Percentiles rank a stretch among this genome's conserved stretches.
Evolutionary conservation across 1,140 invertebrate species (phyloP).

Genomic region (Fopius arisanus): DNA sequence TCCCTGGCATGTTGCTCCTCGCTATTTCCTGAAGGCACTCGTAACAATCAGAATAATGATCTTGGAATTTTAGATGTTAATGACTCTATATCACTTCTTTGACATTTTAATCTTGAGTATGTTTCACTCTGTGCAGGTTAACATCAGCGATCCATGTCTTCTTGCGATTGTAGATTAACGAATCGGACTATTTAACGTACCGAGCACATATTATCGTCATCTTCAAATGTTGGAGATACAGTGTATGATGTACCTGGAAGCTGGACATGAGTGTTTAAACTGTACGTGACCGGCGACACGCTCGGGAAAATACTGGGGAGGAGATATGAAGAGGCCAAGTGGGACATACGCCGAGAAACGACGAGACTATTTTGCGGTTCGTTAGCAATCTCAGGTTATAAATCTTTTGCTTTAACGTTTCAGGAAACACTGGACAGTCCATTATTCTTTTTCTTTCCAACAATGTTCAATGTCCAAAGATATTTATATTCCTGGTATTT

Average conservation of each 20-base stretch:
- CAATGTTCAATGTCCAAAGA: background rate
- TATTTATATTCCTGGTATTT: background rate
- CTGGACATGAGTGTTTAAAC: conserved; percentile 15
- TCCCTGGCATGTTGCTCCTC: background rate
- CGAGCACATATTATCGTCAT: background rate
- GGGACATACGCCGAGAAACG: conserved; percentile 15
- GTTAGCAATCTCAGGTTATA: conserved; percentile 32
- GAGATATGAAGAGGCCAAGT: conserved; percentile 25
- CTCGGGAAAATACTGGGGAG: conserved; percentile 2
- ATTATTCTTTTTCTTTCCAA: background rate
- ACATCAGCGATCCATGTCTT: background rate
- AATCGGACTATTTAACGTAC: conserved; percentile 12
- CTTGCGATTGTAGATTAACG: conserved; percentile 7
- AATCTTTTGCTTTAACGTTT: conserved; percentile 23
- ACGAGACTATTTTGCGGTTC: conserved; percentile 32
- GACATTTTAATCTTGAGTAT: background rate
- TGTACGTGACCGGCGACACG: conserved; percentile 30
- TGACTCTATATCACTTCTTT: background rate
- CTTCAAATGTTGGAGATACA: background rate
- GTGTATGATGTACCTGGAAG: conserved; percentile 17
- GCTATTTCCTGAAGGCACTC: background rate
- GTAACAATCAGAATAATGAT: background rate
- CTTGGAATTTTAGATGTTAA: background rate
- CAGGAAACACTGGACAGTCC: background rate
- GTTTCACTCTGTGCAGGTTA: background rate